Percentiles rank a stretch among this genome's conserved stretches.
Conservation (phyloP, 2,113 vertebrate species). For the Peromyscus maniculatus region DNA sequence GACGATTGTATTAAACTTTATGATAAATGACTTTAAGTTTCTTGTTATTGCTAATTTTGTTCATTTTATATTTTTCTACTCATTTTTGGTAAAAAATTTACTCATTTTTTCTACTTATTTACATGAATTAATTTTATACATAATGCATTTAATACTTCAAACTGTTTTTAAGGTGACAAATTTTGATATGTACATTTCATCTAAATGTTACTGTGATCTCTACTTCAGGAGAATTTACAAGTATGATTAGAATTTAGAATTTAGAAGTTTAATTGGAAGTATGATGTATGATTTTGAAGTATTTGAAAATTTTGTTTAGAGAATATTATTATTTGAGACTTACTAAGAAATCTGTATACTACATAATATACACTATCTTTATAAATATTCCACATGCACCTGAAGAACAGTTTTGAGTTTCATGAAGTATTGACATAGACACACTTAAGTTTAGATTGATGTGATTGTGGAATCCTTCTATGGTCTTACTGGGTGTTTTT, state of each 20-base stretch:
- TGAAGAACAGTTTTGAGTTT: conserved; percentile 40
- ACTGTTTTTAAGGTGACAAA: neutral
- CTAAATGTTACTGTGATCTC: neutral
- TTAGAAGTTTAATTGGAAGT: neutral
- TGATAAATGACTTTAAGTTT: neutral
- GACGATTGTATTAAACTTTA: neutral
- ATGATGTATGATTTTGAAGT: neutral
- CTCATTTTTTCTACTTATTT: neutral
- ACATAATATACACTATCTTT: neutral
- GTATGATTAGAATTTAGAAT: too few relatives aligned
- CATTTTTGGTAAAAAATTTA: neutral
- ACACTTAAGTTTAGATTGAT: neutral
- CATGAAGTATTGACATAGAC: neutral
- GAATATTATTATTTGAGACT: conserved; percentile 13
- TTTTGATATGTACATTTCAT: neutral
- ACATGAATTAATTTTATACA: neutral
- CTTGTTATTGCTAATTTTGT: neutral
- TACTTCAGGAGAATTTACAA: neutral
- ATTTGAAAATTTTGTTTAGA: neutral
- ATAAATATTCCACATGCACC: neutral
- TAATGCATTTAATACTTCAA: neutral
- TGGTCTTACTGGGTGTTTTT: neutral
- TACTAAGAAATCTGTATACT: neutral
- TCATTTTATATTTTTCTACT: neutral
- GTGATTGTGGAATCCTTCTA: neutral